These are phyloP conservation scores for Listronotus oregonensis DNA, from an alignment of 1,140 invertebrate genomes.

Conservation along the genomic window DNA sequence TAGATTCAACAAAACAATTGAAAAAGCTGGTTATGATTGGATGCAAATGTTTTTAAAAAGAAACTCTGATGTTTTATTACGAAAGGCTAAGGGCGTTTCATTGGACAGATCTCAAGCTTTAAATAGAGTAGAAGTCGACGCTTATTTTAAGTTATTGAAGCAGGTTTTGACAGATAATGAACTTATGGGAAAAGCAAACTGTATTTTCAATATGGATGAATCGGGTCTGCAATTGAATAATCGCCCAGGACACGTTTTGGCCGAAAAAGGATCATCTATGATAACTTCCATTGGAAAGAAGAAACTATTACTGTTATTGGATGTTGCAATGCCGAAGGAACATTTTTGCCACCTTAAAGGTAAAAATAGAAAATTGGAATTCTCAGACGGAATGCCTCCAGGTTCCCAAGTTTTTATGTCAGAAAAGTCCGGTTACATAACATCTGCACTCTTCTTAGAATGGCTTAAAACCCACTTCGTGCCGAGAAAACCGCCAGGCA, in stretches of 20 bases:
- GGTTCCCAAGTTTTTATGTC: constrained; percentile 43
- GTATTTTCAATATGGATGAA: constrained; percentile 46
- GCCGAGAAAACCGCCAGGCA: constrained; percentile 38
- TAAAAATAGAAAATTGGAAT: constrained; percentile 52
- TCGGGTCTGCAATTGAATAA: constrained; percentile 40
- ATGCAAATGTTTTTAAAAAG: too few relatives aligned
- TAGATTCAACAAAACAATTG: too few relatives aligned
- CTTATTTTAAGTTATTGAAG: too few relatives aligned
- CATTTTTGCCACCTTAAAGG: constrained; percentile 51
- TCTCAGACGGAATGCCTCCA: constrained; percentile 46
- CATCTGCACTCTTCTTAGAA: constrained; percentile 47
- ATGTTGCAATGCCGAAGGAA: constrained; percentile 33
- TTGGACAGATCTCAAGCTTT: too few relatives aligned
- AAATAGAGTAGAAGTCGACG: too few relatives aligned
- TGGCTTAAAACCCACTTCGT: constrained; percentile 32
- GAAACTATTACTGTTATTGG: constrained; percentile 51
- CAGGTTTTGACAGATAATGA: too few relatives aligned
- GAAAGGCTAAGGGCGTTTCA: too few relatives aligned
- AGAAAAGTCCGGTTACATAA: constrained; percentile 51
- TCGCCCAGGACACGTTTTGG: constrained; percentile 22
- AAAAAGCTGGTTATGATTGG: too few relatives aligned
- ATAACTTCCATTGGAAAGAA: constrained; percentile 38
- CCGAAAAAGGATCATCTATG: constrained; percentile 13
- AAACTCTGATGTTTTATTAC: too few relatives aligned
- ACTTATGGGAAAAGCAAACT: too few relatives aligned